Evolutionary conservation across 2,113 vertebrate species (phyloP).

Genomic region (Empidonax traillii): DNA sequence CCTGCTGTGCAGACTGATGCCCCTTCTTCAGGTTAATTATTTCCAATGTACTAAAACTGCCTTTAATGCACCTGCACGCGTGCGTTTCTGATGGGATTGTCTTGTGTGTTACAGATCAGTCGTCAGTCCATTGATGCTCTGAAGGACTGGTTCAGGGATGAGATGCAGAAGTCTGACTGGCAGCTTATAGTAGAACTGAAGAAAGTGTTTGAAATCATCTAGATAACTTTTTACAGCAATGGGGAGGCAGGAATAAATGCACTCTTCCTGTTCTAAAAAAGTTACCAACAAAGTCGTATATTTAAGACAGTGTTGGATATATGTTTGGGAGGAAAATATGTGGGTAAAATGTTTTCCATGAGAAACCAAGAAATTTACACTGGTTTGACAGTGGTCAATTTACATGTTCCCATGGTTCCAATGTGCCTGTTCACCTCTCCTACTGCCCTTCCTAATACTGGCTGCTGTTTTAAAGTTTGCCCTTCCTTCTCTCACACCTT

Average conservation of each 20-base stretch:
- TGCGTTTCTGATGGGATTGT: neutral
- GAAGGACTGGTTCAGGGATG: slow-evolving; percentile 99
- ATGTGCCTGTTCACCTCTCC: slow-evolving; percentile 81
- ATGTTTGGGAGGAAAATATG: slow-evolving; percentile 72
- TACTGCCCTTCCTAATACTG: slow-evolving; percentile 55
- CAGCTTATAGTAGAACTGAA: slow-evolving; percentile 99
- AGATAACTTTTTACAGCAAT: slow-evolving; percentile 52
- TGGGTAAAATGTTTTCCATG: slow-evolving; percentile 88
- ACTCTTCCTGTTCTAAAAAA: slow-evolving; percentile 59
- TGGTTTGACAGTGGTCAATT: slow-evolving; percentile 89
- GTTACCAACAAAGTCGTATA: slow-evolving; percentile 67
- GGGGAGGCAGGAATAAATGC: slow-evolving; percentile 60
- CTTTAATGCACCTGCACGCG: accelerated
- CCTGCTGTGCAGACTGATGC: neutral
- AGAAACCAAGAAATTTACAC: slow-evolving; percentile 90
- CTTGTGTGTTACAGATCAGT: slow-evolving; percentile 85
- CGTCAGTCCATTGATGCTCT: slow-evolving; percentile 95
- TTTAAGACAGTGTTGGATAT: slow-evolving; percentile 69
- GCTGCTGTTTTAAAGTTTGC: slow-evolving; percentile 84
- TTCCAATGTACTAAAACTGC: accelerated
- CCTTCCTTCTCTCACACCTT: slow-evolving; percentile 61
- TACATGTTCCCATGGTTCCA: slow-evolving; percentile 82
- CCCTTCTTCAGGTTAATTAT: neutral
- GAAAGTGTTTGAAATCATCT: slow-evolving; percentile 99
- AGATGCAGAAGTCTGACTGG: slow-evolving; percentile 98